phyloP scores from a whole-genome alignment of 2,113 vertebrate species.

The Elanus axillaris region DNA sequence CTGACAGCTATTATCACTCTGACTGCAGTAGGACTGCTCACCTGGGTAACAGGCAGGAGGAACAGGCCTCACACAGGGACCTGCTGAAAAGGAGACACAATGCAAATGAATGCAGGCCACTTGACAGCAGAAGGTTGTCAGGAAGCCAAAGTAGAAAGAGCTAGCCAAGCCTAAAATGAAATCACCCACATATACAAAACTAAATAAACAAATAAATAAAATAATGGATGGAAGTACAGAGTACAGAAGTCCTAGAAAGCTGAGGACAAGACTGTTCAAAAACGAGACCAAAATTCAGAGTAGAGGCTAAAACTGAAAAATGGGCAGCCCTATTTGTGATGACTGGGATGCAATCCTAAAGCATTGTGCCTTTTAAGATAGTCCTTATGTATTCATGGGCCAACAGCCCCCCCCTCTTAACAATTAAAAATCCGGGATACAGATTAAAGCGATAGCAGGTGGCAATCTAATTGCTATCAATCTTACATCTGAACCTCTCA shows the following conservation, averaged over 20 bases:
- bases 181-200: background rate
- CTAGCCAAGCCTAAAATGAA: background rate
- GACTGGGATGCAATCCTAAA: background rate
- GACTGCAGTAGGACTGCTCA: background rate
- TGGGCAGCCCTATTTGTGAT: background rate
- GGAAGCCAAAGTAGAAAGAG: conserved; percentile 28
- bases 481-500: conserved; percentile 40
- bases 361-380: background rate
- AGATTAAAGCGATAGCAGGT: conserved; percentile 66
- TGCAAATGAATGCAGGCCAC: background rate
- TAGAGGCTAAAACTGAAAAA: background rate
- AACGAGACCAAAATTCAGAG: background rate
- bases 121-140: conserved; percentile 20
- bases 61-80: background rate
- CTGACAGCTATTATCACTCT: background rate
- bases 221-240: background rate
- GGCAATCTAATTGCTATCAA: conserved; percentile 65
- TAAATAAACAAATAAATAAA: background rate
- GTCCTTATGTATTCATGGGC: background rate
- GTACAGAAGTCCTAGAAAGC: background rate
- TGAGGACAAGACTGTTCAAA: background rate
- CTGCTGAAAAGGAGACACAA: conserved; percentile 19
- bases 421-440: conserved; percentile 44
- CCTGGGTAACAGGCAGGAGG: conserved; percentile 17
- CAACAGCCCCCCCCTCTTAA: background rate